These are phyloP conservation scores for Trematomus loennbergii DNA, from an alignment of 2,113 vertebrate species.

Conservation along the genomic window DNA sequence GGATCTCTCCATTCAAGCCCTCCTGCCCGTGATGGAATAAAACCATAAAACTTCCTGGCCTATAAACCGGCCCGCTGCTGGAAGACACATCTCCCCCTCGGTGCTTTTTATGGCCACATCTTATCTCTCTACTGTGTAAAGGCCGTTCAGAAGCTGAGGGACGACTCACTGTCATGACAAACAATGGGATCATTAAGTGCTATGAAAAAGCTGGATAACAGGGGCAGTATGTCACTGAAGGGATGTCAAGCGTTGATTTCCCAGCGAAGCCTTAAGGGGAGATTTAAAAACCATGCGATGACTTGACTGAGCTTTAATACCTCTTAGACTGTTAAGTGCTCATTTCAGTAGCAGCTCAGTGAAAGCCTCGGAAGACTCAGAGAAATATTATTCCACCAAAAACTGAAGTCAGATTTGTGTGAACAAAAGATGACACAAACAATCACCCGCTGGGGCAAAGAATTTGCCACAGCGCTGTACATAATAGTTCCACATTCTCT, in stretches of 20 bases:
- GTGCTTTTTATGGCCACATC: slow-evolving; percentile 35
- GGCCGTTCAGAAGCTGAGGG: slow-evolving; percentile 20
- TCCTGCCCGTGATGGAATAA: slow-evolving; percentile 21
- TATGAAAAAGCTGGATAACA: slow-evolving; percentile 43
- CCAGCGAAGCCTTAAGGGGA: slow-evolving; percentile 39
- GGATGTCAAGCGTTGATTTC: slow-evolving; percentile 36
- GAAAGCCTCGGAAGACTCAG: not conserved
- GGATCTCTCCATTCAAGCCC: slow-evolving; percentile 15
- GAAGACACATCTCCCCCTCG: slow-evolving; percentile 33
- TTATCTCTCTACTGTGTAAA: slow-evolving; percentile 30
- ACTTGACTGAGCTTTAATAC: slow-evolving; percentile 25
- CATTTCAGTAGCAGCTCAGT: not conserved
- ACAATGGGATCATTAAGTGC: slow-evolving; percentile 53
- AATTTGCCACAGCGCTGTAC: too few species aligned
- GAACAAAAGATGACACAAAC: not conserved
- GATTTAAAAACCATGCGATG: slow-evolving; percentile 26
- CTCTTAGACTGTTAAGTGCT: not conserved
- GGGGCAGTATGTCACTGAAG: slow-evolving; percentile 48
- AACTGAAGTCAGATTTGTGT: not conserved
- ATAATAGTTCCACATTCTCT: too few species aligned
- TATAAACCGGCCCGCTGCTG: slow-evolving; percentile 31
- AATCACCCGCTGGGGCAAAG: too few species aligned
- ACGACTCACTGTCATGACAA: slow-evolving; percentile 42
- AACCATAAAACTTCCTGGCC: slow-evolving; percentile 39
- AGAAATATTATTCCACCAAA: slow-evolving; percentile 4